A percentile compares a stretch with the other conserved stretches of the same genome.
phyloP scores from a whole-genome alignment of 2,888 invertebrate genomes.

The Poecilobothrus nobilitatus region DNA sequence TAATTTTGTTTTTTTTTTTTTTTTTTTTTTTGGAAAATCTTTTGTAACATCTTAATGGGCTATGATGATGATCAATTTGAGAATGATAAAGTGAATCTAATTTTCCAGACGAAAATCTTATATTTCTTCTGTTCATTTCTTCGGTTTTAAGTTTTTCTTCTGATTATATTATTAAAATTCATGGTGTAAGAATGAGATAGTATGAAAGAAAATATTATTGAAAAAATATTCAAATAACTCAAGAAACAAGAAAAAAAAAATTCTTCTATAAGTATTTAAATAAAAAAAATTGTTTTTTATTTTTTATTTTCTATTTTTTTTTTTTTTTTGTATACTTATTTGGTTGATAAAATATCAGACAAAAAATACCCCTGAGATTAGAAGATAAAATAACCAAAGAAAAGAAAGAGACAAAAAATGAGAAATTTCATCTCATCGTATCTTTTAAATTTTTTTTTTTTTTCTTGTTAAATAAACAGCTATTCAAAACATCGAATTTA shows the following conservation, averaged over 20 bases:
- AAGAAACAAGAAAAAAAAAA: neutral
- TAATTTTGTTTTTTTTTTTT: neutral
- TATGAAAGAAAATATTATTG: neutral
- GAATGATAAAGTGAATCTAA: constrained; percentile 6
- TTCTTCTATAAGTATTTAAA: neutral
- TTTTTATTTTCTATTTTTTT: no score
- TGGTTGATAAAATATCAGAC: neutral
- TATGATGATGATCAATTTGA: constrained; percentile 4
- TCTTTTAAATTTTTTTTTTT: neutral
- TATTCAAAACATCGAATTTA: neutral
- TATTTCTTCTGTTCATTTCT: neutral
- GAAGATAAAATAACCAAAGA: neutral
- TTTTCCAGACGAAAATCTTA: neutral
- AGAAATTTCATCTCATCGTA: neutral
- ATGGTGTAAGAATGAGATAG: neutral
- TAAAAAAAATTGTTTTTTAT: no score
- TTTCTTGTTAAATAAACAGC: neutral
- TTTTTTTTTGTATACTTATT: neutral
- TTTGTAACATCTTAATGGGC: constrained; percentile 4
- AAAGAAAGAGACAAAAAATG: neutral
- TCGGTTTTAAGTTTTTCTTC: neutral
- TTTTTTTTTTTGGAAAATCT: neutral
- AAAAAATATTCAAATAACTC: neutral
- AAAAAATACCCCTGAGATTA: neutral
- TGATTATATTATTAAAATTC: neutral